Conservation (phyloP, 2,888 invertebrate genomes). For the Rhogogaster chlorosoma region DNA sequence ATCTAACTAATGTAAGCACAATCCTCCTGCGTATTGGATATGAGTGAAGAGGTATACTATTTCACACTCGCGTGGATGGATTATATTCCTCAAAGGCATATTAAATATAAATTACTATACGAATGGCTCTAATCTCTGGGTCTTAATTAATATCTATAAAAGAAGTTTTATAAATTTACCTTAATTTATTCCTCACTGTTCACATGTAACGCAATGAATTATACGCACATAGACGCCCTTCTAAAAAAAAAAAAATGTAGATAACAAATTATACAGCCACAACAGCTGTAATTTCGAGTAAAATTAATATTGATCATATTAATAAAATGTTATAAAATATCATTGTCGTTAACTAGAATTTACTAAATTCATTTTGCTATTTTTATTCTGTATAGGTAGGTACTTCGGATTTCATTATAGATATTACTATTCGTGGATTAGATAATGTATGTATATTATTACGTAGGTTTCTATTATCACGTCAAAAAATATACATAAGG, state of each 20-base stretch:
- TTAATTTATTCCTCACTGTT: not conserved
- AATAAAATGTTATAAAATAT: not conserved
- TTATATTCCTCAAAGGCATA: constrained; percentile 31
- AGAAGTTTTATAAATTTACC: not conserved
- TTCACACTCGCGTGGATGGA: constrained; percentile 23
- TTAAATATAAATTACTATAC: not conserved
- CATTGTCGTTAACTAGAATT: not conserved
- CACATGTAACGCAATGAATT: not conserved
- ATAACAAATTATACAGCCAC: not conserved
- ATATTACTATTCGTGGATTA: not conserved
- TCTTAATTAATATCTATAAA: not conserved
- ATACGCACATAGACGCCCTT: not conserved
- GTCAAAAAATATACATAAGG: not conserved
- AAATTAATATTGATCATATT: not conserved
- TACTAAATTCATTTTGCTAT: no score
- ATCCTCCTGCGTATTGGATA: not conserved
- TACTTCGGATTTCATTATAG: not conserved
- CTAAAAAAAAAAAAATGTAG: not conserved
- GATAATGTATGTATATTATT: not conserved
- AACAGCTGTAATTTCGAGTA: not conserved
- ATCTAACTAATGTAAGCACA: constrained; percentile 3
- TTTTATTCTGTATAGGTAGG: not conserved
- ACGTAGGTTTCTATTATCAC: not conserved
- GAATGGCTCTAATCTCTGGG: not conserved
- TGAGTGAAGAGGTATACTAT: not conserved